Conservation (phyloP, 2,113 vertebrate species). For the Dasyurus viverrinus region DNA sequence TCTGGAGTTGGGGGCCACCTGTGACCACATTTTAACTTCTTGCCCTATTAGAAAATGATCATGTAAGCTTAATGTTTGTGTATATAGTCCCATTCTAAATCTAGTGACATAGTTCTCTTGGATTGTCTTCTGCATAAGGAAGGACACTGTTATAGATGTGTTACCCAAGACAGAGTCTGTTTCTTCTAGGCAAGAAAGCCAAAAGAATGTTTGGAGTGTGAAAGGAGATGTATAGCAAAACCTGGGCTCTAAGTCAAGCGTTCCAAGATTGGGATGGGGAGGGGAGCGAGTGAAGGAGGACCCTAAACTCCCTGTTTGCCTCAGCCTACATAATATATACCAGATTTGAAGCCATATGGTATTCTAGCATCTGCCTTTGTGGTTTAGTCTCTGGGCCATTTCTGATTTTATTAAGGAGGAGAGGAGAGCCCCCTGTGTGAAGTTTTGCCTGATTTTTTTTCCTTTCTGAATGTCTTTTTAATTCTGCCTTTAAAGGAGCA, state of each 20-base stretch:
- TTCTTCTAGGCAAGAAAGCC: conserved; percentile 30
- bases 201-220: conserved; percentile 19
- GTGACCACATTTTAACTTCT: conserved; percentile 24
- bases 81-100: conserved; percentile 6
- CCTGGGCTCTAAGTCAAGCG: conserved; percentile 54
- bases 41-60: not conserved
- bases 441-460: not conserved
- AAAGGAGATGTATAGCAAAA: conserved; percentile 42
- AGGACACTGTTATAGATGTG: not conserved
- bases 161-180: conserved; percentile 16
- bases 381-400: conserved; percentile 10
- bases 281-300: not conserved
- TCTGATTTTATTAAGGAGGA: conserved; percentile 42
- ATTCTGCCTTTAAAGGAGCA: conserved; percentile 29
- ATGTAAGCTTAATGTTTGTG: conserved; percentile 7
- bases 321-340: conserved; percentile 44
- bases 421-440: not conserved
- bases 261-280: no score
- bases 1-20: not conserved
- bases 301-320: conserved; percentile 11
- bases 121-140: not conserved
- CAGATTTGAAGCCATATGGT: conserved; percentile 16
- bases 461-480: conserved; percentile 16
- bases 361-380: not conserved
- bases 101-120: conserved; percentile 19